Evolutionary conservation across 1,140 invertebrate species (phyloP).

Genomic region (Papilio xuthus): DNA sequence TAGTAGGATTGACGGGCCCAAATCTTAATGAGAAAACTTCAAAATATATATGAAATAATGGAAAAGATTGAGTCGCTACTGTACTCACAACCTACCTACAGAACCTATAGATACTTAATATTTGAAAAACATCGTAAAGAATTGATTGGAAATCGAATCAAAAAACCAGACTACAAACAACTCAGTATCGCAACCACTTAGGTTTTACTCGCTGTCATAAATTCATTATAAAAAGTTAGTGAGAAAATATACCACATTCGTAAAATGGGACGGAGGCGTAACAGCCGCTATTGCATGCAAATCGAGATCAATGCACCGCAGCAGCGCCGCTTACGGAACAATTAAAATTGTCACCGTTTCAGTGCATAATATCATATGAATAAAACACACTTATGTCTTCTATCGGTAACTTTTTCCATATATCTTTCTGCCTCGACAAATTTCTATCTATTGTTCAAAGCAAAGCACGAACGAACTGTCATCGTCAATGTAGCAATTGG

Average conservation of each 20-base stretch:
- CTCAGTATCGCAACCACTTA: not conserved
- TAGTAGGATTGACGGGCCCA: no score
- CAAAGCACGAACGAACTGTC: conserved; percentile 65
- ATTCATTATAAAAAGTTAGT: not conserved
- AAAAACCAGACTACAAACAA: not conserved
- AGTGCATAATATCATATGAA: conserved; percentile 50
- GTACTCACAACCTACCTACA: no score
- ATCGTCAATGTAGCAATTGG: conserved; percentile 67
- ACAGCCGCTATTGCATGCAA: conserved; percentile 25
- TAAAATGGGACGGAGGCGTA: conserved; percentile 24
- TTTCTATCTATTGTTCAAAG: conserved; percentile 78
- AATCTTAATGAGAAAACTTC: no score
- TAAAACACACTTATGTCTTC: conserved; percentile 49
- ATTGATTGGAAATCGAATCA: not conserved
- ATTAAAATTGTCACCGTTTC: conserved; percentile 42
- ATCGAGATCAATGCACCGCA: conserved; percentile 30
- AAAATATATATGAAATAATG: no score
- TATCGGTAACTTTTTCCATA: conserved; percentile 55
- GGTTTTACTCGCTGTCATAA: not conserved
- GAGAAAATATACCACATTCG: not conserved
- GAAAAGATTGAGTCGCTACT: no score
- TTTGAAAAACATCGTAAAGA: not conserved
- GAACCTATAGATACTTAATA: no score
- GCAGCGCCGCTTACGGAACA: conserved; percentile 45
- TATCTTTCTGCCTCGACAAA: conserved; percentile 56